Evolutionary conservation across 2,113 vertebrate species (phyloP), one percentile per base, ranked within the genome.

Genomic region (Porphyrio hochstetteri): DNA sequence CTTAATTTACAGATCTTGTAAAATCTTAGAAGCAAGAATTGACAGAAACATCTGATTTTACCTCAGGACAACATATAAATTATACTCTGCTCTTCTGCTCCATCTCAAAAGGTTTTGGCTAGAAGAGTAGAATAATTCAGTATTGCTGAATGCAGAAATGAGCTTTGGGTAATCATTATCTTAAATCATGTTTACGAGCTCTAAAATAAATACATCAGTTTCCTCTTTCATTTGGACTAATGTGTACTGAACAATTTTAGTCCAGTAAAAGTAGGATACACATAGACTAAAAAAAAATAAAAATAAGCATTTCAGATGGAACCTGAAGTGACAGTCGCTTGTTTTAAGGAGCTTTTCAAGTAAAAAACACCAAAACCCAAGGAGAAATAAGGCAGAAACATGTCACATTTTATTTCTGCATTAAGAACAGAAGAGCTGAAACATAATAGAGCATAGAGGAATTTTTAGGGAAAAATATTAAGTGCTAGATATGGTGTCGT

Each of bases 1-100:
- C 79, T 97, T 97, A 96, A 98, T 98, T 97, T 97, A 97, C 91
- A 95, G 83, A 92, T 92, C 94, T 95, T 98, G 85, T 95, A 97
- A 98, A 97, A 97, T 90, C 91, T 93, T 87, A 70, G 79, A 96
- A 97, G 90, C 33, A 95, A 86, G 88, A 96, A 98, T 95, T 95
- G 97, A 98, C 94, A 97, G 92, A 97, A 96, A 89, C 60, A 85
- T 97, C 91, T 50, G 92, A 95, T 95, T 98, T 97, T 95, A 96
- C 90, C 86, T 92, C 64, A 60, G 96, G 94, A 97, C 76, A 96
- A 80, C 75, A 95, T 94, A 93, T 92, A 97, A 97, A 96, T 97
- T 94, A 92, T 95, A 94, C 85, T 87, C 65, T 68, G 48, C 70
- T 92, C 50, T 96, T 96, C 82, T 75, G 79, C 55, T 80, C 82